Base-by-base conservation (phyloP, 2,113 vertebrate species). In the Rissa tridactyla region DNA sequence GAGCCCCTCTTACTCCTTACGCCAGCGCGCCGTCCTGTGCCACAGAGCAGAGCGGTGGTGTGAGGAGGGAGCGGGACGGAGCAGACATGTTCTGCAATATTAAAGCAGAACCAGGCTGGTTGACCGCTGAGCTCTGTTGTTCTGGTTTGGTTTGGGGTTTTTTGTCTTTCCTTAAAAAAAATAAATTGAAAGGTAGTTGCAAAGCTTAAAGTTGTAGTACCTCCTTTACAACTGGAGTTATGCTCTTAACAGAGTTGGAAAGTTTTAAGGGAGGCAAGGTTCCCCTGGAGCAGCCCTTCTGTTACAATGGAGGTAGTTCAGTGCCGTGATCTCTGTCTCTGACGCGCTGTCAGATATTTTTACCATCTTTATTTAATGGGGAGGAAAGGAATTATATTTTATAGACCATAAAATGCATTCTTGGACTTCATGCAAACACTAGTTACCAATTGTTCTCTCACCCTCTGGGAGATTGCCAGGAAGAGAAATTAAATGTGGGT, bases 371-470 rank as follows among this genome's bases (percentile, higher is more conserved):
- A 87, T 95, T 92, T 94, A 95, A 83, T 78, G 78, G 83, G 54
- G 73, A 96, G 85, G 93, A 96, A 96, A 86, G 81, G 82, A 95
- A 86, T 96, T 96, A 90, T 88, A 90, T 85, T 96, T 96, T 96
- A 93, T 97, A 93, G 94, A 82, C 92, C 88, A 96, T 96, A 97
- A 97, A 97, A 97, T 89, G 83, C 85, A 75, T 95, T 96, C 81
- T 96, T 97, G 93, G 88, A 92, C 95, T 94, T 91, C 81, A 90
- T 87, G 88, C 95, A 96, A 94, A 92, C 73, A 46, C 76, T 92
- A 34, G 93, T 96, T 94, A 96, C 94, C 92, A 94, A 71, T 96
- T 92, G 86, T 96, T 97, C 69, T 93, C 57, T 94, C 27, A 29
- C 38, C 71, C 11, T 82, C 84, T 96, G 95, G 88, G 78, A 85